Base-by-base conservation (phyloP, 2,113 vertebrate genomes). In the Typhlomys cinereus region DNA sequence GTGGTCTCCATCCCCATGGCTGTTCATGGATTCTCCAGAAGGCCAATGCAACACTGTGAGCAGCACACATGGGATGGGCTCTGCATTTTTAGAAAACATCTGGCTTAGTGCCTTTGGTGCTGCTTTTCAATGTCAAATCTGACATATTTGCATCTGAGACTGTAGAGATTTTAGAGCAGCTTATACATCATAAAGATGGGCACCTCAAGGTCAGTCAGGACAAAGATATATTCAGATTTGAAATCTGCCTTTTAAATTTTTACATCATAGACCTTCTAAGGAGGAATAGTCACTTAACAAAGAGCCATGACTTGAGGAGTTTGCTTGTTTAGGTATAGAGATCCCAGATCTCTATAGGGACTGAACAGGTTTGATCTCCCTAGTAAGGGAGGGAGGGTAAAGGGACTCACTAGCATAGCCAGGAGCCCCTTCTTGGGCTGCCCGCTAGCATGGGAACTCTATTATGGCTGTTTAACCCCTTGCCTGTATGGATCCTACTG, bases 61-160 rank as follows among this genome's bases (percentile, higher is more conserved):
- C 36, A 85, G 15, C 10, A 67, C 48, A 4, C 2, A 1, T 67
- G 31, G 48, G 25, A 67, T 57, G 17, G n/a, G 0, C 15, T 82
- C 4, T 69, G 0, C 1, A 67, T 85, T 86, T 85, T 88, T 50
- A 81, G 69, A 87, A 90, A 71, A 59, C 25, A 64, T 80, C 36
- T 93, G 76, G 36, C 21, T 91, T 57, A 48, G 44, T 61, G 41
- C 14, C 84, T 92, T 84, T 91, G 48, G 17, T 46, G 85, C 36
- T 52, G 78, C 48, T 89, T 75, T 79, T 84, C 66, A 95, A 48
- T 93, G 82, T 92, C 79, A 92, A 74, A 15, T 76, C 82, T 94
- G 73, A 92, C 59, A 69, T 90, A 67, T 93, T 91, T 76, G 34
- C 52, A 78, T 95, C 85, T 76, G 70, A 90, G 83, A 73, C 18